Evolutionary conservation across 2,113 vertebrate species (phyloP).

Genomic region (Acanthisitta chloris): DNA sequence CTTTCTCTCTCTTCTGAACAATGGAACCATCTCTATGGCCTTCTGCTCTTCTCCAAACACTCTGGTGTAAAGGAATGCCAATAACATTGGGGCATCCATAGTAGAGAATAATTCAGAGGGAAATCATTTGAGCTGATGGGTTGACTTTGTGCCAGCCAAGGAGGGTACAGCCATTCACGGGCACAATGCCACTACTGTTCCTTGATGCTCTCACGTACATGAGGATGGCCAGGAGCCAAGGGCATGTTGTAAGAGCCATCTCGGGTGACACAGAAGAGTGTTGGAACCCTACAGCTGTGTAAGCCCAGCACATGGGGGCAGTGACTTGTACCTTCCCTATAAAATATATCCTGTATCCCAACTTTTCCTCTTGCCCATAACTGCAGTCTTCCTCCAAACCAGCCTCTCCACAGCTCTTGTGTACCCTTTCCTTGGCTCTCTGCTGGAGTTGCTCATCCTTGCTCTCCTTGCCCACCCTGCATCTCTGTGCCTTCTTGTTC

Average conservation of each 20-base stretch:
- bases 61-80: background rate
- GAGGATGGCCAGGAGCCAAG: background rate
- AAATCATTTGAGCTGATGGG: background rate
- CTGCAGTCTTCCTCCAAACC: background rate
- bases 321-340: background rate
- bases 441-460: background rate
- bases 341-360: background rate
- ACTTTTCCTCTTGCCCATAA: background rate
- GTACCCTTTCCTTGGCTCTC: background rate
- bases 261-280: background rate
- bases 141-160: background rate
- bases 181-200: background rate
- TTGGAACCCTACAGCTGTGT: background rate
- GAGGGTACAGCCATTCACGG: background rate
- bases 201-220: background rate
- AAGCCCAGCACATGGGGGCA: background rate
- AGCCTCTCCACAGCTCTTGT: background rate
- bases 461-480: background rate
- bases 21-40: background rate
- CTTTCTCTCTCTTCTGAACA: background rate
- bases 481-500: background rate
- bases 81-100: background rate
- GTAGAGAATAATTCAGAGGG: background rate
- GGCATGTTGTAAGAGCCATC: background rate
- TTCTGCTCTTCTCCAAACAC: background rate